A percentile compares a stretch with the other conserved stretches of the same genome.
These are phyloP conservation scores for Odocoileus hemionus DNA, from an alignment of 2,113 vertebrate genomes.

Conservation along the genomic window DNA sequence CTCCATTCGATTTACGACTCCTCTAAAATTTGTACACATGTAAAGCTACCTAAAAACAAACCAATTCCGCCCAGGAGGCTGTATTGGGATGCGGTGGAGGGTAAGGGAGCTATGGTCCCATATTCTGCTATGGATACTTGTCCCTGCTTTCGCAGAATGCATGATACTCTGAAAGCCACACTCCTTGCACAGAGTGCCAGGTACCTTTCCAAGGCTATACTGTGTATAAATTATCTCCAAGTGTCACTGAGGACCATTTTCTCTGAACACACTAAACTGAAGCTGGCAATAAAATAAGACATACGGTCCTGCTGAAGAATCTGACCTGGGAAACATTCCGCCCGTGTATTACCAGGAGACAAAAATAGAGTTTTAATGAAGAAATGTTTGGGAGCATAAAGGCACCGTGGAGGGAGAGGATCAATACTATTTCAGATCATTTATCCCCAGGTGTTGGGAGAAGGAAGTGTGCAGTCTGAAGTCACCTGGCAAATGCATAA, in stretches of 20 bases:
- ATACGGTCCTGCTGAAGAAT: neutral
- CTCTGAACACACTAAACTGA: neutral
- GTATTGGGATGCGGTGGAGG: no score
- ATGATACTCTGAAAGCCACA: neutral
- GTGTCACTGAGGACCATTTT: constrained; percentile 18
- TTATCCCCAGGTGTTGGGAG: neutral
- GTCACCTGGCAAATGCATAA: neutral
- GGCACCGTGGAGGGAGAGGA: neutral
- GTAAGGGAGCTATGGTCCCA: neutral
- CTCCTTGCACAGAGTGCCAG: neutral
- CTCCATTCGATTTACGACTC: neutral
- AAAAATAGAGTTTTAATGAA: neutral
- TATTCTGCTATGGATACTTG: neutral
- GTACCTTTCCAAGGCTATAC: neutral
- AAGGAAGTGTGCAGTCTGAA: neutral
- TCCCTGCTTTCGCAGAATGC: neutral
- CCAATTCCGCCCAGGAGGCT: neutral
- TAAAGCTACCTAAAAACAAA: neutral
- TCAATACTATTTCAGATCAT: neutral
- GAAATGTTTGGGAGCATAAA: neutral
- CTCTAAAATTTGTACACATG: neutral
- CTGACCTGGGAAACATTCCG: neutral
- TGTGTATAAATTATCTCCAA: neutral
- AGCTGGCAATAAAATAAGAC: neutral
- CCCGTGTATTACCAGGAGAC: neutral